Percentiles rank a stretch among this genome's conserved stretches.
Conservation (phyloP, 2,888 invertebrate genomes). For the Merodon equestris region DNA sequence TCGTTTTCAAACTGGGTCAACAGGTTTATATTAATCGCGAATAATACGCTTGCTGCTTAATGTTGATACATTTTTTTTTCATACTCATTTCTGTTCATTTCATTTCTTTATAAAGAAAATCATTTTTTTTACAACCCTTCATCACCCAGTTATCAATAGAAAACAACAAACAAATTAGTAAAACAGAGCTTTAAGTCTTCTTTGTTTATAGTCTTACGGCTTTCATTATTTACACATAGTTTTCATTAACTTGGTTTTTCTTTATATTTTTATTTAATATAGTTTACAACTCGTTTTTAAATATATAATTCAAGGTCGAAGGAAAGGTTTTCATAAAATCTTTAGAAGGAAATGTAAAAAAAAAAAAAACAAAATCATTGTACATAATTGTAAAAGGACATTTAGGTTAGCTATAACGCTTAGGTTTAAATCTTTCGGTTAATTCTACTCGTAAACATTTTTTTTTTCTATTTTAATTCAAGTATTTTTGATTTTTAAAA, state of each 20-base stretch:
- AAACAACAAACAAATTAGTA: conserved; percentile 19
- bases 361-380: conserved; percentile 31
- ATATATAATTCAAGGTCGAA: background rate
- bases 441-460: conserved; percentile 9
- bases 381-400: conserved; percentile 55
- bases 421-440: conserved; percentile 47
- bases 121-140: background rate
- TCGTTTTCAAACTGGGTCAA: conserved; percentile 49
- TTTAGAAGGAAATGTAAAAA: conserved; percentile 28
- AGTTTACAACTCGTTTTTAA: conserved; percentile 17
- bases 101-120: conserved; percentile 14
- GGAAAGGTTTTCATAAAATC: conserved; percentile 65
- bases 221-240: conserved; percentile 11
- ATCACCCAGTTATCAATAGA: conserved; percentile 13
- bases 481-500: conserved; percentile 9
- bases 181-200: conserved; percentile 54
- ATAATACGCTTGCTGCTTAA: conserved; percentile 64
- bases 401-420: no score
- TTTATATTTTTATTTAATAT: conserved; percentile 11
- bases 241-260: background rate
- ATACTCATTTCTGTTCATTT: conserved; percentile 43
- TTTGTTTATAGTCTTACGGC: conserved; percentile 11
- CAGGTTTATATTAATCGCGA: conserved; percentile 33
- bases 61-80: conserved; percentile 55
- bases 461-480: background rate